These are phyloP conservation scores for Dolomedes plantarius DNA, from an alignment of 2,888 invertebrate species.

Conservation along the genomic window DNA sequence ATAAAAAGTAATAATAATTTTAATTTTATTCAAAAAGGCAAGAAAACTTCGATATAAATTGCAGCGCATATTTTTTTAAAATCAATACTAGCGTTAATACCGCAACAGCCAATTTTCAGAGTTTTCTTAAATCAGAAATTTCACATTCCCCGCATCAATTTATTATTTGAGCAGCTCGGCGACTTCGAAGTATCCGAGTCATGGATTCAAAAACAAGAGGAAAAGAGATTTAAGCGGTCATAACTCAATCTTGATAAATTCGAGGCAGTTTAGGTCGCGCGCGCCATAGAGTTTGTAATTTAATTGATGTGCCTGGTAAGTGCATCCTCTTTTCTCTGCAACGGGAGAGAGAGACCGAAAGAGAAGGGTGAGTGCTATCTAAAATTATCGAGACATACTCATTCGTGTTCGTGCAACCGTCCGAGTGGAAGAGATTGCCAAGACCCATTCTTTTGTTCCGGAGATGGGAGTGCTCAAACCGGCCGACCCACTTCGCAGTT, in stretches of 20 bases:
- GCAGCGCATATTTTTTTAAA: no score
- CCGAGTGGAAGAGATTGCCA: constrained; percentile 4
- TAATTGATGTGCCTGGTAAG: constrained; percentile 51
- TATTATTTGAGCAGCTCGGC: no score
- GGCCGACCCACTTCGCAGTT: not conserved
- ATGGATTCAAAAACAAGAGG: constrained; percentile 7
- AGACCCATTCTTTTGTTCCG: constrained; percentile 36
- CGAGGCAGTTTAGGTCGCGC: constrained; percentile 46
- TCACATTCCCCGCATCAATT: no score
- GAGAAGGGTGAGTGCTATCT: not conserved
- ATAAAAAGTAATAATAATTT: no score
- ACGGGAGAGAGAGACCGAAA: no score
- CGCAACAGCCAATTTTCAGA: not conserved
- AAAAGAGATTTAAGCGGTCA: constrained; percentile 39
- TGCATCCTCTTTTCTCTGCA: not conserved
- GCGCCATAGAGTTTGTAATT: constrained; percentile 58
- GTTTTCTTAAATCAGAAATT: not conserved
- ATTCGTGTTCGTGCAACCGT: not conserved
- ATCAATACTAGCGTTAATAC: no score
- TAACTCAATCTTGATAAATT: constrained; percentile 59
- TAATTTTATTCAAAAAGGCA: no score
- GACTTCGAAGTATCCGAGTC: not conserved
- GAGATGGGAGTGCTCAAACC: not conserved
- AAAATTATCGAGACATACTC: not conserved
- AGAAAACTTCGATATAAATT: no score